phyloP scores from a whole-genome alignment of 2,888 invertebrate genomes.

The Sphaeridia pumilis region DNA sequence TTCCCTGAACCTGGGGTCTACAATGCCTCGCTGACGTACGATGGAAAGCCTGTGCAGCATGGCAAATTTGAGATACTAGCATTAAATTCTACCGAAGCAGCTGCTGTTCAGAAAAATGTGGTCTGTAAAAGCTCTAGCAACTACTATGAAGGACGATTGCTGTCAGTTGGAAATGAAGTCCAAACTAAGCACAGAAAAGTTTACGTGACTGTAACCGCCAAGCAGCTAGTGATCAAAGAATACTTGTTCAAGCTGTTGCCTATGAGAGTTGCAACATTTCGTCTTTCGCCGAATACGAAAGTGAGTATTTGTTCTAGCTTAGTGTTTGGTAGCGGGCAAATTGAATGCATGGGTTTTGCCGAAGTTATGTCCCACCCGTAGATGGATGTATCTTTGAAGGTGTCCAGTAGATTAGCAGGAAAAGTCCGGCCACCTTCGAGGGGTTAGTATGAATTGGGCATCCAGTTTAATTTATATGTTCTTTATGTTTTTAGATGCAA shows the following conservation, averaged over 20 bases:
- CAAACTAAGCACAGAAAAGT: constrained; percentile 71
- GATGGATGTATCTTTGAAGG: no score
- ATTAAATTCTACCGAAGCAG: constrained; percentile 51
- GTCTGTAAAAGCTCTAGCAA: constrained; percentile 72
- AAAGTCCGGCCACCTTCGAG: no score
- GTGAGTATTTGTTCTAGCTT: constrained; percentile 41
- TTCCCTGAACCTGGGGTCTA: constrained; percentile 33
- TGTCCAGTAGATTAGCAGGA: no score
- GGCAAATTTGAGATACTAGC: constrained; percentile 35
- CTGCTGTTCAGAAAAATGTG: constrained; percentile 74
- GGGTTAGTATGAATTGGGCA: neutral
- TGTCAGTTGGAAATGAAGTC: constrained; percentile 51
- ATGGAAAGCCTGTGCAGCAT: constrained; percentile 33
- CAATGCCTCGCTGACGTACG: constrained; percentile 29
- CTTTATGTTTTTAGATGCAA: constrained; percentile 47
- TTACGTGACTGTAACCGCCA: constrained; percentile 77
- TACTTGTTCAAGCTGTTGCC: constrained; percentile 86
- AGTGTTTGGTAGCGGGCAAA: neutral
- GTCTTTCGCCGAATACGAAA: constrained; percentile 88
- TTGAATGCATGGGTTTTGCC: no score
- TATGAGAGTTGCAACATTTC: constrained; percentile 77
- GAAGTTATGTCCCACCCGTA: no score
- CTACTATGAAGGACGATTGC: constrained; percentile 70
- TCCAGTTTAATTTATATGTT: neutral
- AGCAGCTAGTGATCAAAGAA: constrained; percentile 85